Evolutionary conservation across 2,888 invertebrate genomes (phyloP), one percentile per base, ranked within the genome.

Genomic region (Tupiocoris notatus): DNA sequence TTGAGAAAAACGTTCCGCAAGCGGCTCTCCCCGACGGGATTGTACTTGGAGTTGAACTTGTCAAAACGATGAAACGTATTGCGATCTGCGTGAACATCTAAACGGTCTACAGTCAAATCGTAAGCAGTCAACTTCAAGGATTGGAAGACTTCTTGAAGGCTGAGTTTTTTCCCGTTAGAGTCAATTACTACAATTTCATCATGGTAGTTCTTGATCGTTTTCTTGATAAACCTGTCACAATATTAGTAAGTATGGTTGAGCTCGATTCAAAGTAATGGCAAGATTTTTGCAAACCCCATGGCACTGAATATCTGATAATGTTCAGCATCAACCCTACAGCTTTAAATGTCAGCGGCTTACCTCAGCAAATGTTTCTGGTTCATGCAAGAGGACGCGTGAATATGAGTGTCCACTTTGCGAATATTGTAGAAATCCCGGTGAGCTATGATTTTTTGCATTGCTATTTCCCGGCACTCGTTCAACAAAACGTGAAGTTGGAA

Each of bases 381-480:
- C 99, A 99, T 99, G 84, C 97, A 96, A 0, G 97, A 97, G 0
- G 99, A 96, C 0, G 98, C 98, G 86, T 99, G 99, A 82, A 99
- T 97, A 86, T 99, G 99, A 62, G 98, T 99, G 84, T 99, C 99
- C 81, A 89, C 89, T 86, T 89, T 94, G 85, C 98, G 90, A 81
- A 98, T 98, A 83, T 99, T 99, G 85, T 99, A 99, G 86, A 99
- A 99, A 86, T 99, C 99, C 68, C 99, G 86, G 85, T 99, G 99
- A 0, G 98, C 95, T 67, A 98, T 96, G 0, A 94, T 94, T 84
- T 98, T 99, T 86, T 99, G 98, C 65, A 95, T 96, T 23, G 97
- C 96, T 75, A 98, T 87, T 83, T 99, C 99, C 2, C 96, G 88
- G 76, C 97, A 87, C 85, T 99, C 99, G 85, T 99, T 99, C 66